Evolutionary conservation across 1,140 invertebrate species (phyloP).

Genomic region (Hestina assimilis): DNA sequence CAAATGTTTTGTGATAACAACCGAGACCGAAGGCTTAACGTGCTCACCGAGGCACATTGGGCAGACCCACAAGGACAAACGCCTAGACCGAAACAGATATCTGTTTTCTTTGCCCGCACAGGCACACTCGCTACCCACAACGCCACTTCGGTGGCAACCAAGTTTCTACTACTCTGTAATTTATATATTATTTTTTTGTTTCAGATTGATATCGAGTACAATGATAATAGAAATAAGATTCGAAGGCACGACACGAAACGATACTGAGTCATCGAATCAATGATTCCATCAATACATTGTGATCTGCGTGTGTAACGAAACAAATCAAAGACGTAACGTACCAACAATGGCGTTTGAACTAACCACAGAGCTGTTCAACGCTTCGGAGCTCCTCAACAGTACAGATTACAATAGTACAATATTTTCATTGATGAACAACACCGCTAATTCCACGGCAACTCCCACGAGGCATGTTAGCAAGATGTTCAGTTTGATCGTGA

Average conservation of each 20-base stretch:
- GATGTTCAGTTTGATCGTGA: constrained; percentile 26
- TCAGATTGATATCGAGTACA: neutral
- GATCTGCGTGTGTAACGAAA: too few relatives aligned
- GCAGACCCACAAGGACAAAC: too few relatives aligned
- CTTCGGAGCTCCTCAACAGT: neutral
- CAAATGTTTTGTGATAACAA: too few relatives aligned
- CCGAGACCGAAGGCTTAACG: too few relatives aligned
- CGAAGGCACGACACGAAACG: constrained; percentile 4
- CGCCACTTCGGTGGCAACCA: neutral
- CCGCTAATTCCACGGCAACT: neutral
- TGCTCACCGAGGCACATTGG: too few relatives aligned
- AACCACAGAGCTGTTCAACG: constrained; percentile 1
- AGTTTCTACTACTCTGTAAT: neutral
- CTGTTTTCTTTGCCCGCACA: too few relatives aligned
- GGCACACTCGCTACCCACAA: too few relatives aligned
- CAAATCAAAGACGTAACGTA: too few relatives aligned
- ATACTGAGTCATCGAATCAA: neutral
- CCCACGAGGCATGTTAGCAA: neutral
- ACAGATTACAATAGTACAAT: neutral
- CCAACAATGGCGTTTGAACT: neutral
- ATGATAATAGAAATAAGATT: neutral
- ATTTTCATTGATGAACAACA: neutral
- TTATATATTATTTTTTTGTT: neutral
- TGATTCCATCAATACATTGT: too few relatives aligned
- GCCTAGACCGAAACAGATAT: too few relatives aligned